Evolutionary conservation across 2,113 vertebrate species (phyloP), one percentile per base, ranked within the genome.

Genomic region (Echinops telfairi): DNA sequence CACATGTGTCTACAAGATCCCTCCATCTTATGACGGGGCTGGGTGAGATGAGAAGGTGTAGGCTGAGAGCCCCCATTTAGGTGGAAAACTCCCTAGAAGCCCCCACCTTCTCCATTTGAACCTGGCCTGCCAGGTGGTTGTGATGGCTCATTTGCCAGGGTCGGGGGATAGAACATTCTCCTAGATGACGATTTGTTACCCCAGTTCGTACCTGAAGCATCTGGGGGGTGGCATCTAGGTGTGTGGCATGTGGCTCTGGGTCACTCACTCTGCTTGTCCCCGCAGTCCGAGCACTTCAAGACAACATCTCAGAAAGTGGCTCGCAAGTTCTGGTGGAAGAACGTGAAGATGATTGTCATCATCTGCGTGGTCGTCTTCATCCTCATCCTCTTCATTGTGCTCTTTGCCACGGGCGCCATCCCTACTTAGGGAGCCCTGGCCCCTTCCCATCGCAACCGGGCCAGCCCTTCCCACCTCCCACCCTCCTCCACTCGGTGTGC

Each of bases 321-420:
- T 1, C 98, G 99, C 1, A 98, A 98, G 58, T 99, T 99, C 98
- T 99, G 99, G 99, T 99, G 99, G 99, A 99, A 99, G 97, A 99
- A 99, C 2, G 96, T 98, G 84, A 99, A 99, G 98, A 98, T 99
- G 97, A 96, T 99, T 0, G 71, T 98, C 64, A 38, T 99, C 86
- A 99, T 99, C 9, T 97, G 99, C 7, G 97, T 99, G 5, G 47
- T 53, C 47, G 77, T 99, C 0, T 80, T 96, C 36, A 84, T 99
- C 96, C 97, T 99, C 80, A 0, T 53, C 47, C 47, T 99, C 93
- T 94, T 99, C 97, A 99, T 99, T 86, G 97, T 99, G 83, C 98
- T 99, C 87, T 96, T 99, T 79, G 98, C 98, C 97, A 99, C 99
- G 0, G 98, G 98, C 0, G 97, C 98, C 94, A 99, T 99, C 94